Conservation (phyloP, 2,888 invertebrate genomes). For the Zonitis immaculata region DNA sequence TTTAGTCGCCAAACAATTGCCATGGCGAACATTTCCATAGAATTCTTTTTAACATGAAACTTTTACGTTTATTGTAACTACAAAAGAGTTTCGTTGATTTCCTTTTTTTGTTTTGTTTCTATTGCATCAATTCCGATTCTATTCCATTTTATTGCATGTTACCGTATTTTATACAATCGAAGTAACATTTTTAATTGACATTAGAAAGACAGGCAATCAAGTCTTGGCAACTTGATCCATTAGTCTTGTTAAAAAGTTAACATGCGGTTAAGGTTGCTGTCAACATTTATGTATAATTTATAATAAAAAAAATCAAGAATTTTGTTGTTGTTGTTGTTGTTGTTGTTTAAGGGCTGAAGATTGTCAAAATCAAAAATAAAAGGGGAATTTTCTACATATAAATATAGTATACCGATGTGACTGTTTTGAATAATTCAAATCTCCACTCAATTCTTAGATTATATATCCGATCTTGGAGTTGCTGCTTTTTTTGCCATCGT, state of each 20-base stretch:
- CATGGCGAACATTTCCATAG: no score
- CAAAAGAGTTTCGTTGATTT: no score
- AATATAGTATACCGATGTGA: slow-evolving; percentile 35
- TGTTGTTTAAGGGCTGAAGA: no score
- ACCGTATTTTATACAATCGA: slow-evolving; percentile 5
- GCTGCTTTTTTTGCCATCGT: no score
- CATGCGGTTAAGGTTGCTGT: background rate
- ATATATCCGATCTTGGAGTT: slow-evolving; percentile 1
- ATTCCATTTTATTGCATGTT: background rate
- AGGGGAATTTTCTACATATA: background rate
- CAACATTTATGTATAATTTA: no score
- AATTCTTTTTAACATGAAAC: no score
- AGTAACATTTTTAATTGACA: slow-evolving; percentile 18
- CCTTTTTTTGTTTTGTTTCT: no score
- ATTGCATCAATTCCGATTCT: no score
- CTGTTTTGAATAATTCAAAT: slow-evolving; percentile 37
- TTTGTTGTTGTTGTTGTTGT: no score
- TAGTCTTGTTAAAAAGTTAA: slow-evolving; percentile 19
- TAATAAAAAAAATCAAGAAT: no score
- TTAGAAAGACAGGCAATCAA: slow-evolving; percentile 13
- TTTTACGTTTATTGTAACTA: no score
- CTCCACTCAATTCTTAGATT: slow-evolving; percentile 32
- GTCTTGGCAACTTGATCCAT: slow-evolving; percentile 1
- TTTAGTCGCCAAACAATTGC: no score
- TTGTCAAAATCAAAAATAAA: background rate